These are phyloP conservation scores for Odocoileus virginianus DNA, from an alignment of 2,113 vertebrate species.

Conservation along the genomic window DNA sequence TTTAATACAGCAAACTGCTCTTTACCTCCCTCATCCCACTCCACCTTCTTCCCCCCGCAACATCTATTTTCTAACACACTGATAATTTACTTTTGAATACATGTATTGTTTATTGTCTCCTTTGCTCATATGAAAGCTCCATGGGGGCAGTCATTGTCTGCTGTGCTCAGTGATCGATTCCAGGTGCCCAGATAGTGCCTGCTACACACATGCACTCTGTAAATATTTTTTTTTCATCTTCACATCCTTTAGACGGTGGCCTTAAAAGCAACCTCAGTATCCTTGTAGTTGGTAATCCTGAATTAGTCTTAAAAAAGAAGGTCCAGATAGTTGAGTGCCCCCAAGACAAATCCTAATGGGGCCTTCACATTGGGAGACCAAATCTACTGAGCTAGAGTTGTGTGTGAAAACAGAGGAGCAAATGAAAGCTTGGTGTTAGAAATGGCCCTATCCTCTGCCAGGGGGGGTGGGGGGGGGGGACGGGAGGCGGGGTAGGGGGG, in stretches of 20 bases:
- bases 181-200: background rate
- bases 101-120: background rate
- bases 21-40: background rate
- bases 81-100: background rate
- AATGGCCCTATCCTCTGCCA: background rate
- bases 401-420: background rate
- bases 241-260: background rate
- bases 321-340: background rate
- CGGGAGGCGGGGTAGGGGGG: rapidly evolving
- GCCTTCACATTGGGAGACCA: background rate
- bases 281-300: background rate
- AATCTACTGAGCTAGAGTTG: background rate
- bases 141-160: background rate
- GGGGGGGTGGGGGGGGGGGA: no score
- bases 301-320: background rate
- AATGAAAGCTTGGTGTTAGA: background rate
- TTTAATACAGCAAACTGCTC: background rate
- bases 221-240: background rate
- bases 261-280: background rate
- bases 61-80: background rate
- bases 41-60: background rate
- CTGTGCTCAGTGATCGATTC: background rate
- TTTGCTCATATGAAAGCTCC: background rate
- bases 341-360: background rate
- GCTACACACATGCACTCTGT: background rate